Evolutionary conservation across 2,113 vertebrate species (phyloP), one percentile per base, ranked within the genome.

Genomic region (Loxodonta africana): DNA sequence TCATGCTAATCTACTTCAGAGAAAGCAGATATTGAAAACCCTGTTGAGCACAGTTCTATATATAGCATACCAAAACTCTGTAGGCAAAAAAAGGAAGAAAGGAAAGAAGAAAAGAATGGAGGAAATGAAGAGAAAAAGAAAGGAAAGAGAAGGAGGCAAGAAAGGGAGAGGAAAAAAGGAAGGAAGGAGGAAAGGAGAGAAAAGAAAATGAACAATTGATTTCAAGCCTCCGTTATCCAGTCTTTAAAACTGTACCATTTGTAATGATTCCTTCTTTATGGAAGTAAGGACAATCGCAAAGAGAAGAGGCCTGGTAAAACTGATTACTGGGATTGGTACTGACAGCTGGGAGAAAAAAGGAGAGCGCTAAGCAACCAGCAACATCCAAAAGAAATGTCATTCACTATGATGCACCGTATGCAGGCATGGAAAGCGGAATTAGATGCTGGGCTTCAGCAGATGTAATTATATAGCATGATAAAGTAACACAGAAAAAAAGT

Each of bases 281-380:
- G 63, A 92, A 95, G 74, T 23, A 73, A 95, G 65, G 44, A 60
- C 80, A 96, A 89, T 93, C 37, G 69, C 69, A 73, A 53, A 78
- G 74, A 87, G 46, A 92, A 78, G 51, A 93, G 76, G 44, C 80
- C 60, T 92, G 76, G 28, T 83, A 95, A 97, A 95, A 90, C 83
- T 91, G 83, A 87, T 94, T 53, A 95, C 48, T 85, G 41, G 73
- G 44, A 90, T 94, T 77, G 69, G 86, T 60, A 82, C 88, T 88
- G 74, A 92, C 80, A 51, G 12, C 17, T 11, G 8, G 74, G 82
- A 80, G 11, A 80, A 91, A 80, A 85, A 90, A 25, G 37, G 6
- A 88, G 83, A 93, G 76, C 73, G 69, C 96, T 97, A 96, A 95
- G 88, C 91, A 91, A 85, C 83, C 15, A 60, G 82, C 48, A 81